phyloP scores from a whole-genome alignment of 2,113 vertebrate species.

The Oncorhynchus tshawytscha region DNA sequence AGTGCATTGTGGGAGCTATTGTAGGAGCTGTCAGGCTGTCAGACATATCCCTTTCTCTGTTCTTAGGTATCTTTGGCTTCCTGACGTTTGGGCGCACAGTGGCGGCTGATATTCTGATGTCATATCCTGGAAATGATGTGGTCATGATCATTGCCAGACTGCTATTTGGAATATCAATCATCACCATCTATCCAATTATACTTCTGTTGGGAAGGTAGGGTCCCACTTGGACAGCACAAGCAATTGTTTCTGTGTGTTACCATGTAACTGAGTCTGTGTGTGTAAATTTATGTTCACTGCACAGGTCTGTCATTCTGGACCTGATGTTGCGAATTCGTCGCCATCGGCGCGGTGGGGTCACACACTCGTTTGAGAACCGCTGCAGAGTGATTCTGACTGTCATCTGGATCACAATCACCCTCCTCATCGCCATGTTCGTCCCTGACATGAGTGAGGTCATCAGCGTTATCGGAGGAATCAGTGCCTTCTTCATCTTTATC shows the following conservation, averaged over 20 bases:
- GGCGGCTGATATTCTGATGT: slow-evolving; percentile 89
- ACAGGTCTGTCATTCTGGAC: slow-evolving; percentile 85
- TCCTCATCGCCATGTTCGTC: slow-evolving; percentile 82
- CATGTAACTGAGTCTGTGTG: neutral
- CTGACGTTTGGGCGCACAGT: slow-evolving; percentile 83
- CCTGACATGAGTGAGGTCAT: slow-evolving; percentile 90
- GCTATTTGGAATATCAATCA: slow-evolving; percentile 85
- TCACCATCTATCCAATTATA: slow-evolving; percentile 93
- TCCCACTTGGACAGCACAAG: neutral
- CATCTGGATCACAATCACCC: slow-evolving; percentile 81
- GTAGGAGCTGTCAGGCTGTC: neutral
- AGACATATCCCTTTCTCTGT: neutral
- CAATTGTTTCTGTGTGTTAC: neutral
- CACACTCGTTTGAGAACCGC: slow-evolving; percentile 57
- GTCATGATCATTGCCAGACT: slow-evolving; percentile 82
- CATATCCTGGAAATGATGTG: slow-evolving; percentile 83
- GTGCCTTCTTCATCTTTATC: slow-evolving; percentile 91
- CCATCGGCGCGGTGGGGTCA: neutral
- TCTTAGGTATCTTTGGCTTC: slow-evolving; percentile 86
- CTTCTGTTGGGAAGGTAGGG: slow-evolving; percentile 88
- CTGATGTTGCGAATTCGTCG: slow-evolving; percentile 65
- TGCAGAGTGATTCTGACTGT: slow-evolving; percentile 76
- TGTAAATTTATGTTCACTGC: neutral
- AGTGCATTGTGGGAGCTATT: too few relatives aligned
- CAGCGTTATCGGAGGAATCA: slow-evolving; percentile 87